Conservation (phyloP, 2,888 invertebrate species). For the Ochlodes sylvanus region DNA sequence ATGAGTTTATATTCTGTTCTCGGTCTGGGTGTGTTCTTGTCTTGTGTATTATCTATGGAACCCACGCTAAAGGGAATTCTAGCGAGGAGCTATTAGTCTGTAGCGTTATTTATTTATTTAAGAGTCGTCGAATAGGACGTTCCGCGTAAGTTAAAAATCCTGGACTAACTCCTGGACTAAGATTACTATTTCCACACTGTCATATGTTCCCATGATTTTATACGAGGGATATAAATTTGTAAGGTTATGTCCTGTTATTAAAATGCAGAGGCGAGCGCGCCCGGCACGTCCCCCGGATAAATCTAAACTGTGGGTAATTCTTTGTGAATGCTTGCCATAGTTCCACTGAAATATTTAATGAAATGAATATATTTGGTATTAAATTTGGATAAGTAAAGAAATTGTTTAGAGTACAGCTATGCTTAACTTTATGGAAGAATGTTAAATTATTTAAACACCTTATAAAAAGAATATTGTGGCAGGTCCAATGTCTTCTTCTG, state of each 20-base stretch:
- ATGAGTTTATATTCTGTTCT: no score
- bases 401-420: no score
- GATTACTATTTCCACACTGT: constrained; percentile 35
- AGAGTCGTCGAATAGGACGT: neutral
- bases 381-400: no score
- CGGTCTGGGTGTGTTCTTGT: no score
- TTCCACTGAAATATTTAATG: constrained; percentile 19
- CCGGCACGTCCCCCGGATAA: constrained; percentile 26
- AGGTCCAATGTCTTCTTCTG: no score
- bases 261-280: constrained; percentile 29
- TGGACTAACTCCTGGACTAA: constrained; percentile 14
- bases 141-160: constrained; percentile 10
- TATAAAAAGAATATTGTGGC: no score
- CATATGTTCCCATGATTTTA: constrained; percentile 38
- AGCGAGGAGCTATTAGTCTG: no score
- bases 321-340: constrained; percentile 21
- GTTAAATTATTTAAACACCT: no score
- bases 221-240: constrained; percentile 33
- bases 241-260: constrained; percentile 36
- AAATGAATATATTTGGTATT: neutral
- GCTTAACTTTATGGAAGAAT: no score
- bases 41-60: no score
- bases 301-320: constrained; percentile 26
- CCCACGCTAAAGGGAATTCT: no score
- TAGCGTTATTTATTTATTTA: no score